Conservation (phyloP, 2,888 invertebrate species). For the Sabatieria punctata region DNA sequence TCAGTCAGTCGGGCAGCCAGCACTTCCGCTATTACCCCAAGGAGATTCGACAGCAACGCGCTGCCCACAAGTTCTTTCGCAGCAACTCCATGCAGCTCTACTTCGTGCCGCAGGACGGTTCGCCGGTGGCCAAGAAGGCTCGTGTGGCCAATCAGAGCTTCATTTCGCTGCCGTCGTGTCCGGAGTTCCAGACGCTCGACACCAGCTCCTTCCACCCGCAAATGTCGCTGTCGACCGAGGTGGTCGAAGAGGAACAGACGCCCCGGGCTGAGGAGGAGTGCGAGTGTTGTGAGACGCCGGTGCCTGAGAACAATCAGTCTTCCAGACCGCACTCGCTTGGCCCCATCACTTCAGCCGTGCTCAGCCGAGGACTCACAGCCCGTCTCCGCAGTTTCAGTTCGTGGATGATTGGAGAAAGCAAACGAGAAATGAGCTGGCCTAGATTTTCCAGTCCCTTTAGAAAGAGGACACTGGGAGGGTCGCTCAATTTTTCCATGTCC, state of each 20-base stretch:
- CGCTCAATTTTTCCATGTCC: too few relatives aligned
- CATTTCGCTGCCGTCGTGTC: neutral
- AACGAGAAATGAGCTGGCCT: too few relatives aligned
- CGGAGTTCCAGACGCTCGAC: too few relatives aligned
- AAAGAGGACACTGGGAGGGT: too few relatives aligned
- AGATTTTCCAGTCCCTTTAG: too few relatives aligned
- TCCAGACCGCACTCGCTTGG: neutral
- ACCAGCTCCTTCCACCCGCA: too few relatives aligned
- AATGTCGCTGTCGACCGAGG: too few relatives aligned
- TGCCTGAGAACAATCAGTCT: neutral
- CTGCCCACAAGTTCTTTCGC: neutral
- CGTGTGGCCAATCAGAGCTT: neutral
- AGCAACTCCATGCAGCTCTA: neutral
- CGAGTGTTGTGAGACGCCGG: too few relatives aligned
- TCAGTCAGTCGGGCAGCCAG: too few relatives aligned
- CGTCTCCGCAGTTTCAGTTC: neutral
- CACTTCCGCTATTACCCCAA: neutral
- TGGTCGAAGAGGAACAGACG: too few relatives aligned
- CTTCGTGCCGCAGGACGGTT: neutral
- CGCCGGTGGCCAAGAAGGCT: neutral
- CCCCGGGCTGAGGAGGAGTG: too few relatives aligned
- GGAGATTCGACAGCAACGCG: neutral
- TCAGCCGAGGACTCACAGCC: neutral
- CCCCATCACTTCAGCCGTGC: neutral
- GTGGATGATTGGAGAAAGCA: too few relatives aligned